Evolutionary conservation across 2,113 vertebrate species (phyloP).

Genomic region (Anseranas semipalmata): DNA sequence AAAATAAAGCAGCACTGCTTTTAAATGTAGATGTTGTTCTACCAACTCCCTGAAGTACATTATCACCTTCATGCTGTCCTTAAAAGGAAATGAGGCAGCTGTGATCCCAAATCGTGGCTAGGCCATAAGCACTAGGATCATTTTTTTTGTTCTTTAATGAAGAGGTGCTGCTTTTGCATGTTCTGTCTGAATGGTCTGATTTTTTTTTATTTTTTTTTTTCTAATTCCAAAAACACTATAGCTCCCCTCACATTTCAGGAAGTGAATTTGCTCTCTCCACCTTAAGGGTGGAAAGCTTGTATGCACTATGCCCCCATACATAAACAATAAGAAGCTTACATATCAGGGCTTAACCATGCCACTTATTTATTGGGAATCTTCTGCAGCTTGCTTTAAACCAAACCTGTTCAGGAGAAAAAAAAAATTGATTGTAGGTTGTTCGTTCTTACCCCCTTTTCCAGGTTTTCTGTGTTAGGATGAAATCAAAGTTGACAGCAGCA

Average conservation of each 20-base stretch:
- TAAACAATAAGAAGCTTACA: neutral
- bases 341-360: neutral
- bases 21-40: neutral
- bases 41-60: neutral
- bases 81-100: neutral
- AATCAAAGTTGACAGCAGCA: neutral
- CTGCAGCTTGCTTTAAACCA: neutral
- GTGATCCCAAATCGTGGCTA: neutral
- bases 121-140: neutral
- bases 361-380: neutral
- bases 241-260: neutral
- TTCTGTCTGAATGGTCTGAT: neutral
- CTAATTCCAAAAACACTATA: neutral
- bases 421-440: neutral
- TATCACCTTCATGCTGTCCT: neutral
- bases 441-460: neutral
- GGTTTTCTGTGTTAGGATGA: neutral
- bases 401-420: neutral
- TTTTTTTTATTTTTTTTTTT: neutral
- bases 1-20: neutral
- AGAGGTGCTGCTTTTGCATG: neutral
- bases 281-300: neutral
- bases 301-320: fast-evolving
- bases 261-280: neutral
- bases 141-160: neutral